Evolutionary conservation across 2,113 vertebrate species (phyloP), one percentile per base, ranked within the genome.

Genomic region (Neodontobutis hainanensis): DNA sequence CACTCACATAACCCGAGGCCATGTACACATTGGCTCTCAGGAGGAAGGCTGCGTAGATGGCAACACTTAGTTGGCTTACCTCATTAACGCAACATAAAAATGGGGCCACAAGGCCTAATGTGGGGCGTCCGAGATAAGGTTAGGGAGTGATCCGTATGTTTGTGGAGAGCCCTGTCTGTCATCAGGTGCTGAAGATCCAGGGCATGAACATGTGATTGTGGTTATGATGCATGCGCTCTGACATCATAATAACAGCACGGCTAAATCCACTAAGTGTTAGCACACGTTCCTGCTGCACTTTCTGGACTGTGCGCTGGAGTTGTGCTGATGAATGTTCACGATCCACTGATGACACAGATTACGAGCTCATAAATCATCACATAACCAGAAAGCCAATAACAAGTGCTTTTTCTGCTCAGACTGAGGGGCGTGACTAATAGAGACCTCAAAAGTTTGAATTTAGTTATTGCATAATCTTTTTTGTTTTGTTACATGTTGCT

Each of bases 71-170:
- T 69, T 62, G 73, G 7, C 19, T 76, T 77, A 72, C 36, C 50
- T 77, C 63, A 62, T 86, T 73, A 76, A 70, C 60, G 50, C 2
- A 36, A 66, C 59, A 71, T 19, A 40, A 64, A 49, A 77, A 69
- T 9, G 35, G 51, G 16, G 3, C 27, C 42, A 53, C 75, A 69
- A 56, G 27, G 42, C 38, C 73, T 49, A 65, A 51, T 16, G 40
- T 70, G 77, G 64, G 62, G 4, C 51, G 34, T 53, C 19, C 1
- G 50, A 44, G 64, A 69, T 64, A 53, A 44, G 44, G 48, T 55
- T 43, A 10, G 53, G 5, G 38, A 35, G 47, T 32, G 27, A 16
- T 16, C 42, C 34, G 57, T 58, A 43, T 63, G 15, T 51, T 45
- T 38, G 15, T 65, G 35, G 36, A 43, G 11, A 42, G 15, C 12